These are phyloP conservation scores for Cottoperca gobio DNA, from an alignment of 2,797 vertebrate genomes.

Conservation along the genomic window DNA sequence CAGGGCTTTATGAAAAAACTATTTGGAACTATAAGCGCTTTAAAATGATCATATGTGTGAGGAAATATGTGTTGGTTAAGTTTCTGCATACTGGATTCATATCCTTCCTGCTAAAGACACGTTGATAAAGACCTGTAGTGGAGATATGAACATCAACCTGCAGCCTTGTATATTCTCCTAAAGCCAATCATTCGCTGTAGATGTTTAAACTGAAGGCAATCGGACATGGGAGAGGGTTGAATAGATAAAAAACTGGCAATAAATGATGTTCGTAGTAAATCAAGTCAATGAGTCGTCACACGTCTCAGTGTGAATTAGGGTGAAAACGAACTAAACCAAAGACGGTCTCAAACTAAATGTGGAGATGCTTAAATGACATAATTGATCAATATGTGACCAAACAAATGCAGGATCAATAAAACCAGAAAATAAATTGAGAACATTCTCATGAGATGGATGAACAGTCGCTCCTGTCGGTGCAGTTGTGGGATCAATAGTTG, in stretches of 20 bases:
- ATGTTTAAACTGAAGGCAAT: constrained; percentile 15
- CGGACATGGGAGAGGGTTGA: neutral
- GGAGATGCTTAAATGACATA: constrained; percentile 12
- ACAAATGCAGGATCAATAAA: constrained; percentile 25
- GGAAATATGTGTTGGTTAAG: neutral
- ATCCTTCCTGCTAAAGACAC: neutral
- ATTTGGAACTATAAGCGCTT: neutral
- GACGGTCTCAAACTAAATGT: neutral
- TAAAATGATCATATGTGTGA: neutral
- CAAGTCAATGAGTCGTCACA: constrained; percentile 23
- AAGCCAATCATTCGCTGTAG: neutral
- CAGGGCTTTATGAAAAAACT: neutral
- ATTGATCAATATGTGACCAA: constrained; percentile 38
- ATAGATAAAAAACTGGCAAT: constrained; percentile 4
- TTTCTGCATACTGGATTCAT: neutral
- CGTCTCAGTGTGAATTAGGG: neutral
- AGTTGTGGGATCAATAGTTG: constrained; percentile 18
- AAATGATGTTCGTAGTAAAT: constrained; percentile 16
- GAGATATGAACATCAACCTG: neutral
- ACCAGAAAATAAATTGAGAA: constrained; percentile 23
- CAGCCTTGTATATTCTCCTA: neutral
- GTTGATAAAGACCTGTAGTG: neutral
- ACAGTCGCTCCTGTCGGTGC: constrained; percentile 17
- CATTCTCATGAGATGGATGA: constrained; percentile 28
- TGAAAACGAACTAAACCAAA: constrained; percentile 15